phyloP scores from a whole-genome alignment of 2,888 invertebrate genomes.

The Nomada fabriciana region DNA sequence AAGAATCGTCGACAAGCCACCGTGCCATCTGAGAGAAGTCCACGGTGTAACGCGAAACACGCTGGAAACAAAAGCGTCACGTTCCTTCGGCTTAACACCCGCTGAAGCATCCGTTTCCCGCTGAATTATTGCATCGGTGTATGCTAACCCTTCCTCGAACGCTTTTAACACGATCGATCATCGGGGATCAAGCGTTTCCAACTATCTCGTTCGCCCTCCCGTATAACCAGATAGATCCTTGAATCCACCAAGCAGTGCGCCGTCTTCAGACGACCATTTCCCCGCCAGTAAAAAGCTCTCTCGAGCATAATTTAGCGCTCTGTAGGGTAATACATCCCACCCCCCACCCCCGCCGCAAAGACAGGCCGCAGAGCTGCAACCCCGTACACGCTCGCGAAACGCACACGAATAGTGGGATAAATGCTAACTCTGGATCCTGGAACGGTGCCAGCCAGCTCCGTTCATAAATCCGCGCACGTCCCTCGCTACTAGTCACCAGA shows the following conservation, averaged over 20 bases:
- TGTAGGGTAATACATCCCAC: constrained; percentile 79
- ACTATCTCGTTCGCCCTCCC: constrained; percentile 34
- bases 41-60: neutral
- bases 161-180: constrained; percentile 57
- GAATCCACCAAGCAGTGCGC: constrained; percentile 50
- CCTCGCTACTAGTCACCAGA: constrained; percentile 73
- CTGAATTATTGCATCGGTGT: constrained; percentile 41
- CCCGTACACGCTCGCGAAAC: constrained; percentile 73
- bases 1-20: neutral
- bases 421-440: constrained; percentile 77
- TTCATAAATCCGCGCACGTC: constrained; percentile 80
- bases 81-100: constrained; percentile 16
- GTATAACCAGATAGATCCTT: constrained; percentile 14
- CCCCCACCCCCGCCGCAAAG: constrained; percentile 25
- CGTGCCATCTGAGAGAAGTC: neutral
- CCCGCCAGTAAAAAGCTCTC: constrained; percentile 80
- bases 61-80: constrained; percentile 20
- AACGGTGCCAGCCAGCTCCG: constrained; percentile 75
- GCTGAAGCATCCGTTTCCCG: constrained; percentile 12
- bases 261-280: constrained; percentile 74
- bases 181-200: constrained; percentile 49
- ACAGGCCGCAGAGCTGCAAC: constrained; percentile 52
- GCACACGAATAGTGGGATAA: constrained; percentile 70
- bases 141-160: constrained; percentile 27
- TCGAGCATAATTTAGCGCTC: constrained; percentile 82